Evolutionary conservation across 2,888 invertebrate species (phyloP), one percentile per base, ranked within the genome.

Genomic region (Cephus sareptanus): DNA sequence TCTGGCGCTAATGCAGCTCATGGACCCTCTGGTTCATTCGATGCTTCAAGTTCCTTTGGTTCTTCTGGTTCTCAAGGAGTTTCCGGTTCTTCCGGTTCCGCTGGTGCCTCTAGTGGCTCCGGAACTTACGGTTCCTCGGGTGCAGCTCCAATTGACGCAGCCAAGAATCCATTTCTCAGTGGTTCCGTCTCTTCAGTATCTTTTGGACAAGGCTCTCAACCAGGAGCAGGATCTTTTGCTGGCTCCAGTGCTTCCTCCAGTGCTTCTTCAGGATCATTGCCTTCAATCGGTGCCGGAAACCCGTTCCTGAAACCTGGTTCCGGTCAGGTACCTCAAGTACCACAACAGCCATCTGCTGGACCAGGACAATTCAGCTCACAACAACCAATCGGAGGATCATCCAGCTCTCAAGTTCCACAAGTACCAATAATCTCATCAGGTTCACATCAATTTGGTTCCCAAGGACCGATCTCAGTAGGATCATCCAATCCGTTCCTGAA

Each of bases 401-500:
- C 71, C 71, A 23, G 71, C 31, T 33, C 33, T 12, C 71, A 71
- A 71, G 9, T 15, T 15, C 71, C 71, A 33, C 71, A 71, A 71
- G 31, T 71, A 13, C 71, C 71, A 71, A 4, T 13, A 6, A n/a
- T 70, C 70, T 3, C 70, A 12, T 15, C 40, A 6, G 40, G 40
- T 40, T 40, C 40, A 15, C 40, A 40, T 40, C 34, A 31, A 35
- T 35, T 40, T 35, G 71, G 70, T 34, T 37, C 56, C 33, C 71
- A 71, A 71, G n/a, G 15, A 11, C 74, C 70, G 9, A 35, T 37
- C 12, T 9, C 23, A 2, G 33, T 37, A 13, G 76, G 76, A 15
- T 34, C 40, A 34, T n/a, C 31, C 30, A 82, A 81, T 75, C 82
- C 82, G 3, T 82, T 82, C 73, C 68, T 81, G 34, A 75, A 74